phyloP scores from a whole-genome alignment of 92 coral and sea anemone genomes.

The Montipora capitata region DNA sequence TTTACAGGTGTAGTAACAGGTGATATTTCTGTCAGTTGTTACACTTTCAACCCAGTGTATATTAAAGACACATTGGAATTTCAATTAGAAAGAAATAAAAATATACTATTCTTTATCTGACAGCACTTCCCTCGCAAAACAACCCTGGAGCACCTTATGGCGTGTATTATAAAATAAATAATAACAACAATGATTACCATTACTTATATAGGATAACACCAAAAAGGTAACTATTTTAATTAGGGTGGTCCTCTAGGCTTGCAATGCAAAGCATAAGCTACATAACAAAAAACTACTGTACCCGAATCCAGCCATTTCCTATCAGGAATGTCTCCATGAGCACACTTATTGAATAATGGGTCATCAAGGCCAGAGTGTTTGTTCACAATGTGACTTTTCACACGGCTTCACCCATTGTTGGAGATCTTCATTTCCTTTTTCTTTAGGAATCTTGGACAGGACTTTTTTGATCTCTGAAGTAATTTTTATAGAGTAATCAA shows the following conservation, averaged over 20 bases:
- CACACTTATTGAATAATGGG: slow-evolving; percentile 49
- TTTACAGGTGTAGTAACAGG: not conserved
- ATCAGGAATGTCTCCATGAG: slow-evolving; percentile 4
- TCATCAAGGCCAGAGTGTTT: slow-evolving; percentile 38
- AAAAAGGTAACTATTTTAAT: not conserved
- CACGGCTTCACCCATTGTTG: slow-evolving; percentile 65
- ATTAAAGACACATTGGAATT: not conserved
- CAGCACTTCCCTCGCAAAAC: not conserved
- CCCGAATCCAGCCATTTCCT: slow-evolving; percentile 17
- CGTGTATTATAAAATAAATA: too few species aligned
- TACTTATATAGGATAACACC: too few species aligned
- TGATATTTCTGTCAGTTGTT: not conserved
- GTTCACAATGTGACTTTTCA: slow-evolving; percentile 32
- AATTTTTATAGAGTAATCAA: not conserved
- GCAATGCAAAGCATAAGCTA: slow-evolving; percentile 26
- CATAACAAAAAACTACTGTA: slow-evolving; percentile 5
- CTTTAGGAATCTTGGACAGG: slow-evolving; percentile 54
- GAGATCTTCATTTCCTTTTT: slow-evolving; percentile 62
- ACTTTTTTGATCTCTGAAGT: slow-evolving; percentile 63
- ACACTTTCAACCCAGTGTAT: not conserved
- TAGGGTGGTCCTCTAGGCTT: not conserved
- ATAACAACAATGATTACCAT: too few species aligned
- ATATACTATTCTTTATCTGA: not conserved
- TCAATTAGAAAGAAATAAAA: not conserved
- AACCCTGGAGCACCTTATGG: not conserved